Conservation (phyloP, 1,140 invertebrate species). For the Oreohelix idahoensis region DNA sequence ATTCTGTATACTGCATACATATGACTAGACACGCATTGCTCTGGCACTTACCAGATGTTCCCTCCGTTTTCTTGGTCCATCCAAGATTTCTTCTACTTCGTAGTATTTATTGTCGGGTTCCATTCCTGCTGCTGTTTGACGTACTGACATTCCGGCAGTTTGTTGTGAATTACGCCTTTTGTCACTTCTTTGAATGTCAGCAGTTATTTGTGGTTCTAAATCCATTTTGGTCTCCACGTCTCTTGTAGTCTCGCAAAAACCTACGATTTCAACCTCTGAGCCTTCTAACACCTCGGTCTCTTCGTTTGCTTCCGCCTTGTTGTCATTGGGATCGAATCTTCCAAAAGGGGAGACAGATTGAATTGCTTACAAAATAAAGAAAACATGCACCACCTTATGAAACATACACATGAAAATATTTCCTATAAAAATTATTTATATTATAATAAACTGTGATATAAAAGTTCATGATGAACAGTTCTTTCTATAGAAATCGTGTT, state of each 20-base stretch:
- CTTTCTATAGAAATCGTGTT: no score
- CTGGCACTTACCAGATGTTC: constrained; percentile 36
- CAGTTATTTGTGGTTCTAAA: neutral
- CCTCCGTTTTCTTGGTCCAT: constrained; percentile 25
- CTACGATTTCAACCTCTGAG: constrained; percentile 26
- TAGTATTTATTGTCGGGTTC: constrained; percentile 37
- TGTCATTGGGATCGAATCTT: constrained; percentile 35
- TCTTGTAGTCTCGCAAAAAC: neutral
- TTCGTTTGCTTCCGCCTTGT: constrained; percentile 32
- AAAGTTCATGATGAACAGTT: no score
- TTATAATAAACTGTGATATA: no score
- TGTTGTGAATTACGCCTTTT: neutral
- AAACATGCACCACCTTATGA: no score
- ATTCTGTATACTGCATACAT: no score
- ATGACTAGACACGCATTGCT: no score
- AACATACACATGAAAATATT: no score
- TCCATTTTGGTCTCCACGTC: neutral
- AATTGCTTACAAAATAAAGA: no score
- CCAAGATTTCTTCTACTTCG: constrained; percentile 37
- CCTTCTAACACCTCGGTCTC: constrained; percentile 35
- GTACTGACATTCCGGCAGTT: no score
- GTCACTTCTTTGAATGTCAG: neutral
- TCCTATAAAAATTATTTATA: no score
- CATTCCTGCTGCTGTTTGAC: neutral
- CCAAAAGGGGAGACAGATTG: neutral